Percentiles rank a stretch among this genome's conserved stretches.
Conservation (phyloP, 92 coral and sea anemone species). For the Hydrozoanthus gracilis region DNA sequence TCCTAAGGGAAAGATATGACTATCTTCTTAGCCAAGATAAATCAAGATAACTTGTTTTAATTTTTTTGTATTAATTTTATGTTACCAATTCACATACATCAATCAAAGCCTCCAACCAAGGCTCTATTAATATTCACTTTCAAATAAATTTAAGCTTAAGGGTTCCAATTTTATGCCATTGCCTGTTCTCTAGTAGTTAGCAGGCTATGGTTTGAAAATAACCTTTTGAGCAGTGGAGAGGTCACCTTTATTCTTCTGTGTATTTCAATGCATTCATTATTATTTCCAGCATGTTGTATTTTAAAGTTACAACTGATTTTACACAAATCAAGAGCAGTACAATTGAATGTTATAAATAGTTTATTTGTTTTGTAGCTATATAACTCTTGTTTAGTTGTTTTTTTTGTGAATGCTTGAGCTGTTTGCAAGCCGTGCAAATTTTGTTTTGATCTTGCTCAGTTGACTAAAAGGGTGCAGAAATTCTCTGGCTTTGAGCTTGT, state of each 20-base stretch:
- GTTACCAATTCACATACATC: neutral
- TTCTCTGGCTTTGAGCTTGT: no score
- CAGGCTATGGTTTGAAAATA: neutral
- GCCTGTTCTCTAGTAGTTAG: neutral
- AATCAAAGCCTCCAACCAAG: neutral
- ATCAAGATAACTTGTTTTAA: neutral
- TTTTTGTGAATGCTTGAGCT: neutral
- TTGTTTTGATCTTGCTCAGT: no score
- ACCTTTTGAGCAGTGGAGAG: neutral
- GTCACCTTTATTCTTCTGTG: neutral
- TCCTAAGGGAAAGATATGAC: conserved; percentile 52
- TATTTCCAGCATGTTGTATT: neutral
- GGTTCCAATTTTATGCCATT: neutral
- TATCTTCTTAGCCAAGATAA: conserved; percentile 30
- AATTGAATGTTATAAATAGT: neutral
- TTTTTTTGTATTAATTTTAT: no score
- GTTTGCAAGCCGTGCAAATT: no score
- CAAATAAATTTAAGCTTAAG: no score
- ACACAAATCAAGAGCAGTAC: neutral
- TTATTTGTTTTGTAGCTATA: neutral
- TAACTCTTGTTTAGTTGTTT: neutral
- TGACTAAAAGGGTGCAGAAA: no score
- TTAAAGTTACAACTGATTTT: no score
- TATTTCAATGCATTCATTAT: neutral
- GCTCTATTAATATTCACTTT: neutral